Evolutionary conservation across 2,888 invertebrate genomes (phyloP), one percentile per base, ranked within the genome.

Genomic region (Augiades crinisus): DNA sequence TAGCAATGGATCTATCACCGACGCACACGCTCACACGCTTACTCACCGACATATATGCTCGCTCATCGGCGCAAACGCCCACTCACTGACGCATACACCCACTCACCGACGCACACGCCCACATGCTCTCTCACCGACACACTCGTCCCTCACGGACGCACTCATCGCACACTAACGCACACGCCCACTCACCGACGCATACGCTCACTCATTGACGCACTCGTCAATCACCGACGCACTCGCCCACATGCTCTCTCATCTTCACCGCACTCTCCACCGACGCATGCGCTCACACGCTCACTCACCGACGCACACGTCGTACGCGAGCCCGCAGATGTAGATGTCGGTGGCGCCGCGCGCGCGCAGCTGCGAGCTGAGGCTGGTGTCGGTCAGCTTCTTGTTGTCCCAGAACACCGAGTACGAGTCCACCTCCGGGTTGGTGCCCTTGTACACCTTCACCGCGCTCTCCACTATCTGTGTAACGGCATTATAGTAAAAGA

Each of bases 351-450:
- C 94, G 51, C 93, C 93, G 67, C 94, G 93, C 79, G 93, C 86
- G 54, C 95, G 93, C 53, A 99, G 91, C 73, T 97, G 95, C 5
- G 93, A 92, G 70, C 94, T 94, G 36, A 99, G 90, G 7, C 94
- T 94, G 3, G 98, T 98, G 75, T 97, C 94, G 1, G 95, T 94
- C 55, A 96, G 87, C 81, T 96, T 97, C 84, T 96, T 96, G 86
- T 99, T 99, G 87, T 99, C 99, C 96, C 97, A 98, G 91, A 99
- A 99, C 37, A 98, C 99, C 0, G 98, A 98, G 83, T 99, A 99
- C 1, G 98, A 98, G 82, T 99, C 99, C 51, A 99, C 96, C 63
- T 98, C 96, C 0, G 98, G 95, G 82, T 98, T 96, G 1, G 95
- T 96, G 31, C 99, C 99, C 78, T 97, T 97, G 84, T 96, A 95